phyloP scores from a whole-genome alignment of 2,113 vertebrate genomes.

The Epinephelus cyanopodus region DNA sequence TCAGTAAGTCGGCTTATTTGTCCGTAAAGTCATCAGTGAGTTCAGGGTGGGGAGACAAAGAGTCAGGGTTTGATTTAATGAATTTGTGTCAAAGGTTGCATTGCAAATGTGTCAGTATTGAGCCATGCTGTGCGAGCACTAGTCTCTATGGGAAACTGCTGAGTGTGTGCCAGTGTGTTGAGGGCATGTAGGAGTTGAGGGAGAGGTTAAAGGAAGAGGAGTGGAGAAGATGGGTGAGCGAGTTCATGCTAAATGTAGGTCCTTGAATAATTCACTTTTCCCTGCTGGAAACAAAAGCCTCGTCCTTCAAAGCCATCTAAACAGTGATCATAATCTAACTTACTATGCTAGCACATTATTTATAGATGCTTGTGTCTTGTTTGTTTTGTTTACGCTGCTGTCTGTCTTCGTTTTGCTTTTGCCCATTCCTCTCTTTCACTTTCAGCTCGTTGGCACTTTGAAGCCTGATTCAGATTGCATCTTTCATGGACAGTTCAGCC shows the following conservation, averaged over 20 bases:
- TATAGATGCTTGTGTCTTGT: constrained; percentile 13
- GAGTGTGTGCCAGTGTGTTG: constrained; percentile 20
- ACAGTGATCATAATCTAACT: constrained; percentile 31
- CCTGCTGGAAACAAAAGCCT: constrained; percentile 54
- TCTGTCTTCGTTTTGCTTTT: not conserved
- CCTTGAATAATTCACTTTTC: constrained; percentile 73
- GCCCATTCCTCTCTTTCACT: not conserved
- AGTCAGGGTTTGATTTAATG: not conserved
- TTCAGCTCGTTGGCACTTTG: not conserved
- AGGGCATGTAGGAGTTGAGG: constrained; percentile 17
- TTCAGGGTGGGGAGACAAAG: not conserved
- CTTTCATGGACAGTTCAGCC: not conserved
- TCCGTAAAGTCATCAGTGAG: not conserved
- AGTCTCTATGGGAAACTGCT: constrained; percentile 35
- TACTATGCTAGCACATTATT: constrained; percentile 22
- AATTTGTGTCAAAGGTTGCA: constrained; percentile 23
- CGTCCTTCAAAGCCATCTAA: constrained; percentile 55
- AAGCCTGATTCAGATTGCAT: not conserved
- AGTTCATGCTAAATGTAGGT: constrained; percentile 71
- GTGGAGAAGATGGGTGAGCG: constrained; percentile 35
- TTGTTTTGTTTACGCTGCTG: constrained; percentile 25
- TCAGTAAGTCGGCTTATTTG: not conserved
- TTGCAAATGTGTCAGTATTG: constrained; percentile 30
- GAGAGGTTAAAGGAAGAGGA: constrained; percentile 31
- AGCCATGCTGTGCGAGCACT: constrained; percentile 18